These are phyloP conservation scores for Crotalus horridus DNA, from an alignment of 2,113 vertebrate species.

Conservation along the genomic window DNA sequence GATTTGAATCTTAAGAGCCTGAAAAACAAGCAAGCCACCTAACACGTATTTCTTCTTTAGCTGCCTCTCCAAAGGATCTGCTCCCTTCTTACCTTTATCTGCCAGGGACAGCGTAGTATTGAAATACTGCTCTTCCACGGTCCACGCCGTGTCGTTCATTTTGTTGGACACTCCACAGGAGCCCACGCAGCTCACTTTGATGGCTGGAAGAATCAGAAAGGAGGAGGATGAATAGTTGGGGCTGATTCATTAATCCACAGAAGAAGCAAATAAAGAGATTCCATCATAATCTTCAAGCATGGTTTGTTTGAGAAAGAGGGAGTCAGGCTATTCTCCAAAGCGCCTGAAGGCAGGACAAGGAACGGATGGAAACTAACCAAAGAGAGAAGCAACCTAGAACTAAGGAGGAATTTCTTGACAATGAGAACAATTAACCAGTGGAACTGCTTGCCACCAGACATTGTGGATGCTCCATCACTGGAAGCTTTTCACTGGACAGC, in stretches of 20 bases:
- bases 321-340: too few relatives aligned
- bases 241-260: background rate
- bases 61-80: background rate
- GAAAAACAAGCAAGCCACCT: background rate
- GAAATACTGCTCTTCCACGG: constrained; percentile 86
- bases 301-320: too few relatives aligned
- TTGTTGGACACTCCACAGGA: constrained; percentile 88
- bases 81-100: constrained; percentile 80
- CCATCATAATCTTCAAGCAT: too few relatives aligned
- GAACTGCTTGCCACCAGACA: too few relatives aligned
- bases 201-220: constrained; percentile 68
- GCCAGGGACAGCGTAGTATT: constrained; percentile 85
- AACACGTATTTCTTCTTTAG: background rate
- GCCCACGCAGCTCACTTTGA: constrained; percentile 90
- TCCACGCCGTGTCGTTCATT: constrained; percentile 80
- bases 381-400: too few relatives aligned
- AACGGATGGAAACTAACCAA: too few relatives aligned
- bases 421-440: too few relatives aligned
- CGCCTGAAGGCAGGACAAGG: too few relatives aligned
- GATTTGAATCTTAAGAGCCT: background rate
- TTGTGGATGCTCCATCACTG: too few relatives aligned
- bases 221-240: background rate
- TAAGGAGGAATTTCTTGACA: too few relatives aligned
- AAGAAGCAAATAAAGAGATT: background rate
- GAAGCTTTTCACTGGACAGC: too few relatives aligned